Base-by-base conservation (phyloP, 2,113 vertebrate genomes). In the Corythoichthys intestinalis region DNA sequence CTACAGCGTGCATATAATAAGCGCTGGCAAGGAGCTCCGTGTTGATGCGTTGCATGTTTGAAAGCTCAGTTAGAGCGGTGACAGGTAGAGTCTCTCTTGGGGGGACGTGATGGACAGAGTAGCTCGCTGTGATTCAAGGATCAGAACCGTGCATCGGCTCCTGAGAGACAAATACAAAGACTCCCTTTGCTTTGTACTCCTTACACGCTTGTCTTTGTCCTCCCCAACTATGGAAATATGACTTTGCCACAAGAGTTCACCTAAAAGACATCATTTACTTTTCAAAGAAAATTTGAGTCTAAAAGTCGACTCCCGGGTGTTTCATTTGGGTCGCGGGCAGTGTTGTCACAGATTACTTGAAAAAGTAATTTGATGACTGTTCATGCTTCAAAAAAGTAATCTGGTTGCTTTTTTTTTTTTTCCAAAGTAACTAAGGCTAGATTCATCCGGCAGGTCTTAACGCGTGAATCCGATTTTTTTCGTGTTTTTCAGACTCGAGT, bases 91-190 rank as follows among this genome's bases (percentile, higher is more conserved):
- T 50, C 65, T 84, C 85, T 83, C 83, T 66, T 53, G 83, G 83
- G 83, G 83, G 83, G 76, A 35, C 78, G 75, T 86, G 89, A 88
- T 81, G 87, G 89, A 88, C 87, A 77, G 81, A 89, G 79, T 75
- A 82, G 78, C 81, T 79, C 75, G 64, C 78, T 86, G 69, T 84
- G 80, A 85, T 85, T 84, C 54, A 37, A 53, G 70, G 85, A 87
- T 87, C 78, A 81, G 75, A 86, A 81, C 61, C 50, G n/a, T 41
- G 65, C 49, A 65, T 69, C 41, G 71, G 65, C 69, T 77, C 79
- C 76, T 84, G 69, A 72, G 84, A 84, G 83, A 75, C 65, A 86
- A 82, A 80, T 74, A 87, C 86, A 88, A 88, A 87, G 86, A 78
- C 82, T 88, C 65, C 73, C 67, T 80, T 73, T 71, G 75, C 86